phyloP scores from a whole-genome alignment of 2,888 invertebrate genomes.

The Chironomus tentans region DNA sequence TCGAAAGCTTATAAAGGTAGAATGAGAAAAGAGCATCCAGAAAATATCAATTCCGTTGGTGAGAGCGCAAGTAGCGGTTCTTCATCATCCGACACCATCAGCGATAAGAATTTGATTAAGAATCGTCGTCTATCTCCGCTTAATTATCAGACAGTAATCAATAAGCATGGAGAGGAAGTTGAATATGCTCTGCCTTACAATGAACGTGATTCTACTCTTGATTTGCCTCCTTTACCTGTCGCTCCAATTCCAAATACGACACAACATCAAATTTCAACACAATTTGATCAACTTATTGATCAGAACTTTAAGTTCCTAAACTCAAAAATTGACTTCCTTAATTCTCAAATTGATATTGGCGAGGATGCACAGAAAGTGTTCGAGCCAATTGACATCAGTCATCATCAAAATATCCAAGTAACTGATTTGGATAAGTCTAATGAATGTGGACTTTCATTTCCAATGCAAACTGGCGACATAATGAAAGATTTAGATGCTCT shows the following conservation, averaged over 20 bases:
- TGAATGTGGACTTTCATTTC: constrained; percentile 26
- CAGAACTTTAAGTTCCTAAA: constrained; percentile 21
- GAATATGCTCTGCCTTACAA: constrained; percentile 33
- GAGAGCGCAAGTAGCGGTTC: constrained; percentile 21
- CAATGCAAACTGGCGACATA: background rate
- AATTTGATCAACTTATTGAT: constrained; percentile 23
- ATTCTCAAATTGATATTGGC: background rate
- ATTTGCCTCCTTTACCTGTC: constrained; percentile 1
- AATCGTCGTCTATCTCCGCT: constrained; percentile 27
- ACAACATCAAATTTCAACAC: background rate
- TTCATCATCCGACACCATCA: background rate
- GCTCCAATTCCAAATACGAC: background rate
- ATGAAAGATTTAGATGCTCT: background rate
- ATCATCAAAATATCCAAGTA: constrained; percentile 23
- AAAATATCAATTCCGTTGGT: constrained; percentile 21
- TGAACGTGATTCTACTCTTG: constrained; percentile 28
- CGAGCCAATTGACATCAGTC: background rate
- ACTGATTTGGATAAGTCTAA: constrained; percentile 33
- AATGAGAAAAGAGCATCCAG: constrained; percentile 2
- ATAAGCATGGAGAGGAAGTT: constrained; percentile 32
- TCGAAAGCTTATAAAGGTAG: constrained; percentile 20
- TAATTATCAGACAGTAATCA: constrained; percentile 31
- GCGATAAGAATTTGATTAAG: background rate
- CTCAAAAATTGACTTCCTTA: background rate
- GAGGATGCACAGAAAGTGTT: background rate